These are phyloP conservation scores for Epizoanthus rinbou DNA, from an alignment of 92 coral and sea anemone species.

Conservation along the genomic window DNA sequence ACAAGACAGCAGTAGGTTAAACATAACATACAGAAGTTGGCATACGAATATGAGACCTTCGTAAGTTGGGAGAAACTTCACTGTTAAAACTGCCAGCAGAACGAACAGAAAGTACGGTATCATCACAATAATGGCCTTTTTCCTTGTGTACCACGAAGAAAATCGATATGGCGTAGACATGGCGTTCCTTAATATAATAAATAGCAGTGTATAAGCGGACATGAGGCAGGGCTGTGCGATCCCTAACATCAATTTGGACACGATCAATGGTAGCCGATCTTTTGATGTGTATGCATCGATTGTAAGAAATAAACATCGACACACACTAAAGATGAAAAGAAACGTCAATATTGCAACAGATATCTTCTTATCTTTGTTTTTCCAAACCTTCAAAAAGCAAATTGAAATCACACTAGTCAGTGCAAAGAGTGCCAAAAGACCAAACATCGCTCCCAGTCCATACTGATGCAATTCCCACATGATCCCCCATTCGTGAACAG, in stretches of 20 bases:
- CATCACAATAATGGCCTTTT: conserved; percentile 13
- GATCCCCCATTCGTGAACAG: conserved; percentile 45
- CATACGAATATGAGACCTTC: conserved; percentile 28
- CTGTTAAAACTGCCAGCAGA: conserved; percentile 33
- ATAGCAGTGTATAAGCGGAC: conserved; percentile 40
- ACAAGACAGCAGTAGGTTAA: conserved; percentile 23
- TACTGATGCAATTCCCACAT: conserved; percentile 47
- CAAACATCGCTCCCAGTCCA: conserved; percentile 48
- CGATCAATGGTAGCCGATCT: neutral
- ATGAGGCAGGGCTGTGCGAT: conserved; percentile 45
- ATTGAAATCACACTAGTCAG: neutral
- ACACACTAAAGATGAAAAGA: conserved; percentile 35
- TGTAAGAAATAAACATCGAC: conserved; percentile 37
- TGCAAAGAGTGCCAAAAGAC: conserved; percentile 3
- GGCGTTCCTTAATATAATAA: conserved; percentile 41
- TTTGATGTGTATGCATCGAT: conserved; percentile 45
- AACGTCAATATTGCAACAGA: neutral
- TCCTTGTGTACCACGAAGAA: conserved; percentile 42
- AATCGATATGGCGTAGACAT: conserved; percentile 39
- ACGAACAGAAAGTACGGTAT: conserved; percentile 31
- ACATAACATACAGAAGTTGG: conserved; percentile 28
- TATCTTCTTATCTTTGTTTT: conserved; percentile 19
- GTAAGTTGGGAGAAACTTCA: conserved; percentile 22
- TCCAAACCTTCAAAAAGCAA: neutral
- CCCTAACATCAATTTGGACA: conserved; percentile 39